Evolutionary conservation across 1,140 invertebrate species (phyloP).

Genomic region (Leptopilina clavipes): DNA sequence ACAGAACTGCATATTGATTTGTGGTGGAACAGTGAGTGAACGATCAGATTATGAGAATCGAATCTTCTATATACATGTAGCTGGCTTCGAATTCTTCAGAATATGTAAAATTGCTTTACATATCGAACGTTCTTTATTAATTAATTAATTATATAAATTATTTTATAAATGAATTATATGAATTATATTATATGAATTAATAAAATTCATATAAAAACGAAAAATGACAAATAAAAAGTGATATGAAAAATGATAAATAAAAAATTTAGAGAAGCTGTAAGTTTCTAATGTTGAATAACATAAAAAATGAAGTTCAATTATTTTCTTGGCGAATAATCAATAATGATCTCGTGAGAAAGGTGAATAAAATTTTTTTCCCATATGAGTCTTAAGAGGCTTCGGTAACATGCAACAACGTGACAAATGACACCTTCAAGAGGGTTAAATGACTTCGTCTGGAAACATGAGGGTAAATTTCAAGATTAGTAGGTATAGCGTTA

Average conservation of each 20-base stretch:
- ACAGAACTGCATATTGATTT: constrained; percentile 4
- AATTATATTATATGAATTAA: no score
- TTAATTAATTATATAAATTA: no score
- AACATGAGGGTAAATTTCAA: constrained; percentile 11
- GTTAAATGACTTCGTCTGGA: constrained; percentile 6
- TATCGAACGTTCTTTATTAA: no score
- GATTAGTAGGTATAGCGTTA: neutral
- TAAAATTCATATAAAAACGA: no score
- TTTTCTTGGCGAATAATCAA: neutral
- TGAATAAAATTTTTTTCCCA: neutral
- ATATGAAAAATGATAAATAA: no score
- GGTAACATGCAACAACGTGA: neutral
- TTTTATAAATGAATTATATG: no score
- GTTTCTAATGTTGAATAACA: no score
- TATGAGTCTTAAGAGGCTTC: constrained; percentile 9
- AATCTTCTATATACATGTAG: neutral
- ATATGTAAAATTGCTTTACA: neutral
- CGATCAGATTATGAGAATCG: constrained; percentile 3
- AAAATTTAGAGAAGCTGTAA: no score
- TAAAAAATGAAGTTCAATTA: no score
- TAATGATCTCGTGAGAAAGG: neutral
- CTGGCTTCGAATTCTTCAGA: neutral
- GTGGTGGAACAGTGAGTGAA: neutral
- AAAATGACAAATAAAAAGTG: no score
- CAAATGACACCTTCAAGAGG: constrained; percentile 10